Evolutionary conservation across 2,113 vertebrate species (phyloP).

Genomic region (Ailuropoda melanoleuca): DNA sequence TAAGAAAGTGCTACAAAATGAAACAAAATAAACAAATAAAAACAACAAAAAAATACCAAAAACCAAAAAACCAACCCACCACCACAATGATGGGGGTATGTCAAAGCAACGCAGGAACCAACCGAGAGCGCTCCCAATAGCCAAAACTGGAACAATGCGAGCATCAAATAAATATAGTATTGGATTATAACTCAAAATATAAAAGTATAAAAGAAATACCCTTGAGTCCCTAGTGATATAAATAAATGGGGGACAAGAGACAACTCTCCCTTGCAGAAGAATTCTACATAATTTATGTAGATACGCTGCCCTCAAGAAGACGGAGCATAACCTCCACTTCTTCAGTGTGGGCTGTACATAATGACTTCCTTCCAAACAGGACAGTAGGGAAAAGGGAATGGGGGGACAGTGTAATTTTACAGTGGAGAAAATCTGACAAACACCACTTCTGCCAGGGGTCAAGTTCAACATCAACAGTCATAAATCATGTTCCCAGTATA

Average conservation of each 20-base stretch:
- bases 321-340: neutral
- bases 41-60: neutral
- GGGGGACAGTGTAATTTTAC: neutral
- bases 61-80: neutral
- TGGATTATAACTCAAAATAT: conserved; percentile 20
- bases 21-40: neutral
- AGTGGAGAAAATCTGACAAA: neutral
- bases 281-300: conserved; percentile 7
- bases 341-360: neutral
- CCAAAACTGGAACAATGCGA: neutral
- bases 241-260: neutral
- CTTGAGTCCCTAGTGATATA: neutral
- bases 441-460: neutral
- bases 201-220: neutral
- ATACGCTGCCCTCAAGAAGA: neutral
- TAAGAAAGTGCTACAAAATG: neutral
- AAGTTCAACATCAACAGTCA: conserved; percentile 26
- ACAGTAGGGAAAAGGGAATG: neutral
- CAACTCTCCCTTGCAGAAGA: neutral
- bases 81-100: neutral
- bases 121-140: neutral
- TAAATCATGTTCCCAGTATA: neutral
- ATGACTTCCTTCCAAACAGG: conserved; percentile 3
- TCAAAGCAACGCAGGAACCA: neutral
- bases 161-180: neutral